Base-by-base conservation (phyloP, 2,113 vertebrate species). In the Sander vitreus region DNA sequence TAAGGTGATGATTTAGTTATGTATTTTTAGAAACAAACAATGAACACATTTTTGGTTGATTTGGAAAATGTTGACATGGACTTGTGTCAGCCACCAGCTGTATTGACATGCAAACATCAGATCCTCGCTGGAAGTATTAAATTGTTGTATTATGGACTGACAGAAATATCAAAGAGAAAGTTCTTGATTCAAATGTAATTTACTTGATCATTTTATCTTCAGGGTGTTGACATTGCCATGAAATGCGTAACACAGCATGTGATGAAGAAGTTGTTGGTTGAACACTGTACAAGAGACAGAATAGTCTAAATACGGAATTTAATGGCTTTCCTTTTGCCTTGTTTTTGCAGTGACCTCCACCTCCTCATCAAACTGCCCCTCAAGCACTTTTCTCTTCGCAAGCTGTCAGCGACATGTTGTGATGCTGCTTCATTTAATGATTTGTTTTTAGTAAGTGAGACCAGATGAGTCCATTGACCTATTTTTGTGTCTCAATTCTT, bases 31-130 rank as follows among this genome's bases (percentile, higher is more conserved):
- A 58, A 45, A 23, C 11, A 57, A 67, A 27, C 65, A 27, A 43
- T 19, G 30, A 19, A 6, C 43, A 62, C 8, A 14, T 66, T 66
- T 16, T 84, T 64, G 64, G 64, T 72, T 47, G n/a, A 69, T 78
- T 78, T 70, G 50, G 51, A 76, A 80, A 76, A 80, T 80, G 76
- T 65, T 58, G 53, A 59, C 5, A 7, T 69, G 39, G 48, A 54
- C 19, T 50, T 50, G 19, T 70, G 18, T 16, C 6, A 23, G 62
- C 19, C 36, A 6, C 5, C 45, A 73, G 16, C 9, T 70, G 11
- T 16, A 63, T 4, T 30, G 19, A 62, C 33, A 71, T 23, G 10
- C 25, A 64, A 63, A 63, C 50, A 53, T 36, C 19, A 71, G 67
- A 43, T 62, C 21, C 10, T 62, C 4, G 0, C 16, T 36, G 15